Base-by-base conservation (phyloP, 2,113 vertebrate species). In the Hystrix cristata region DNA sequence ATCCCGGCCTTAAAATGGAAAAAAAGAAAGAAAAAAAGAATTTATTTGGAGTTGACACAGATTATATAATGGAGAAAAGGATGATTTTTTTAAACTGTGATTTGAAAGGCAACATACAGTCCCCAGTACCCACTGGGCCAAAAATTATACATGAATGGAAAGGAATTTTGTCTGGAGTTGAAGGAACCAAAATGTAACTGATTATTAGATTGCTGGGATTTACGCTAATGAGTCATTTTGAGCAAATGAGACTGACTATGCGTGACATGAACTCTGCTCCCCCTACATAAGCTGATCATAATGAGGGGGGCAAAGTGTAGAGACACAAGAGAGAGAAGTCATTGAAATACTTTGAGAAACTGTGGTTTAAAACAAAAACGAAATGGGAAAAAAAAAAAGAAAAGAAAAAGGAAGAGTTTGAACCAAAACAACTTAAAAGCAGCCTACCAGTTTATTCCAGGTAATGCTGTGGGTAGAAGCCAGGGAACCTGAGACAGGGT, bases 371-470 rank as follows among this genome's bases (percentile, higher is more conserved):
- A 95, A 83, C 48, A 67, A 96, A 57, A 94, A 92, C 0, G 0
- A 90, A 81, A 90, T 69, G 91, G 13, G 31, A 19, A 12, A 59
- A 14, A 60, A 13, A 60, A 12, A 59, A 14, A 60, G 11, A 60
- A 0, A 53, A 85, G 3, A 14, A 27, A 10, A 15, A n/a, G 31
- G 23, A 79, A 74, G 59, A 31, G 87, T 91, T 94, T 57, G 83
- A 96, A 60, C 19, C 82, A 64, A 87, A 96, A 94, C 96, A 97
- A 96, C 95, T 76, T 25, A 92, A 96, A 96, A 96, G 94, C 74
- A 92, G 95, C 97, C 96, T 97, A 97, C 96, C 94, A 43, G 92
- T 81, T 86, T 86, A 74, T 74, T 97, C 95, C 97, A 34, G 96
- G 95, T 74, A 92, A 87, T 90, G 92, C 62, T 91, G 96, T 55